Conservation (phyloP, 2,113 vertebrate genomes). For the Strix uralensis region DNA sequence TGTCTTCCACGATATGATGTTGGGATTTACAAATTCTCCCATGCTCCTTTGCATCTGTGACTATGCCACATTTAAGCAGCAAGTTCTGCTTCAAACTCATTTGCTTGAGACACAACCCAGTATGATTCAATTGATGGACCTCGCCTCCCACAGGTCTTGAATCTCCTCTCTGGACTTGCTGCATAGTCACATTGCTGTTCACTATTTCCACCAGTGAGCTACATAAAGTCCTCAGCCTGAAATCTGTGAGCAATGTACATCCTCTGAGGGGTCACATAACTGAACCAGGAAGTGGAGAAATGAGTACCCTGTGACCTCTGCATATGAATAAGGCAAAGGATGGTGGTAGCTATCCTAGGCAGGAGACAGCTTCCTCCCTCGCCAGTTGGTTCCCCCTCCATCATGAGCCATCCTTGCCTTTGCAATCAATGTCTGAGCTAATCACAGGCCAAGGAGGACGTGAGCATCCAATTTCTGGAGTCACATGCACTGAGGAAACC, state of each 20-base stretch:
- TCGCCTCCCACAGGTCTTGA: background rate
- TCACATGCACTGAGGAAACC: background rate
- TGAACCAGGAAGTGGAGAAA: background rate
- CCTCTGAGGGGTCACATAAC: background rate
- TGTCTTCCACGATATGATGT: background rate
- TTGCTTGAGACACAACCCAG: background rate
- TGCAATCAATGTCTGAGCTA: background rate
- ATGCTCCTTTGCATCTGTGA: background rate
- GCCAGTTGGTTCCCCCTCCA: background rate
- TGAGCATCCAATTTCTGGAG: background rate
- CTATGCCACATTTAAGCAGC: background rate
- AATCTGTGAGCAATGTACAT: background rate
- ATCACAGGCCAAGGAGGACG: background rate
- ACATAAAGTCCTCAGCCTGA: background rate
- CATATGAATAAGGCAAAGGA: background rate
- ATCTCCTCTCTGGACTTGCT: background rate
- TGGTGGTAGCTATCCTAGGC: background rate
- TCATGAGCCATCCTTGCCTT: background rate
- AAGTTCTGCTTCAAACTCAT: background rate
- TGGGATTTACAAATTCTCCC: background rate
- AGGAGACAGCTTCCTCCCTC: background rate
- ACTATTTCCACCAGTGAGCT: background rate
- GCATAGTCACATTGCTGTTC: background rate
- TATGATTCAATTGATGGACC: background rate
- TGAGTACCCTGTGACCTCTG: background rate